phyloP scores from a whole-genome alignment of 2,797 vertebrate species.

The Scyliorhinus canicula region DNA sequence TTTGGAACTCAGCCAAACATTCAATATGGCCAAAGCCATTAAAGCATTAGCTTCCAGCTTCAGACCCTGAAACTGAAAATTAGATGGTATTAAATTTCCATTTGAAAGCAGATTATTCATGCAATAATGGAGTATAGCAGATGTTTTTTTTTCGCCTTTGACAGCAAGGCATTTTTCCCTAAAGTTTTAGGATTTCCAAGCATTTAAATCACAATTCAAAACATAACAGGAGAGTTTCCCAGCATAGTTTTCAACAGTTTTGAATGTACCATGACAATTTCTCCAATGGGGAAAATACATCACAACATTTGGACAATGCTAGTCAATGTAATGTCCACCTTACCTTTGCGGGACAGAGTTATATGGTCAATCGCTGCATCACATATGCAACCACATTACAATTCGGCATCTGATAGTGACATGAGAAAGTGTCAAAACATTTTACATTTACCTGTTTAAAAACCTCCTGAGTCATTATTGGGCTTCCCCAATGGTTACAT shows the following conservation, averaged over 20 bases:
- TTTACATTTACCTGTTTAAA: not conserved
- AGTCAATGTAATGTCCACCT: not conserved
- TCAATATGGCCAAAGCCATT: no score
- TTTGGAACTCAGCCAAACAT: no score
- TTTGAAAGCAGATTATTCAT: no score
- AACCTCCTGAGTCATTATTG: not conserved
- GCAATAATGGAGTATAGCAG: not conserved
- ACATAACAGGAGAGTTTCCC: not conserved
- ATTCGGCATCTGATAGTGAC: not conserved
- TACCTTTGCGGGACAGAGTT: not conserved
- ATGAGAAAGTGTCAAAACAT: not conserved
- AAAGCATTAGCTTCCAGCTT: no score
- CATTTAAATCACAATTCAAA: not conserved
- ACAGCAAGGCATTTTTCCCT: not conserved
- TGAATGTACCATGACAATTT: not conserved
- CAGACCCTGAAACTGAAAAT: no score
- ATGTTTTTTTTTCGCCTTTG: not conserved
- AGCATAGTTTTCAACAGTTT: not conserved
- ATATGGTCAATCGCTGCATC: not conserved
- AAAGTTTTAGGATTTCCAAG: not conserved
- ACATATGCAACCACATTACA: not conserved
- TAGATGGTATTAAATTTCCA: no score
- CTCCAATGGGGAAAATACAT: not conserved
- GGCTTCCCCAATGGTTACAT: no score
- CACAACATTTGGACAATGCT: not conserved